Conservation (phyloP, 2,797 vertebrate genomes). For the Furcifer pardalis region DNA sequence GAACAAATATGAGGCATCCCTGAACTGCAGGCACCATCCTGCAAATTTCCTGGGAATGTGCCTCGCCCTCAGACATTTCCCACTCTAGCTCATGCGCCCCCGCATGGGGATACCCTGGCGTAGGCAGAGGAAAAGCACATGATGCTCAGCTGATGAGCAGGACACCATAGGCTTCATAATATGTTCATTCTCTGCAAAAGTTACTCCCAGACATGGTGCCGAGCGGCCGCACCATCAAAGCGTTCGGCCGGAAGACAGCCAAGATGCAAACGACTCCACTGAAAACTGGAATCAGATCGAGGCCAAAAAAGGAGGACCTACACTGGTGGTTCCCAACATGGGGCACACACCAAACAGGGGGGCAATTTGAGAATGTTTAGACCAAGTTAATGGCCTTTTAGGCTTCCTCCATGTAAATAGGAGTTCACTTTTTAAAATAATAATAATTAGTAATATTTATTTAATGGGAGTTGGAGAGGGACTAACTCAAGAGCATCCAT, state of each 20-base stretch:
- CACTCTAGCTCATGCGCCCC: background rate
- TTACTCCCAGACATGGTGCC: background rate
- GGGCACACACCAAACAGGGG: too few relatives aligned
- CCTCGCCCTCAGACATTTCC: accelerated
- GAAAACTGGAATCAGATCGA: background rate
- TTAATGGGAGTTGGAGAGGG: too few relatives aligned
- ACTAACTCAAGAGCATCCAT: background rate
- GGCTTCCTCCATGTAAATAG: too few relatives aligned
- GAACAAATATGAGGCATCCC: conserved; percentile 55
- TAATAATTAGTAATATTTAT: too few relatives aligned
- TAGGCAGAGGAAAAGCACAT: conserved; percentile 35
- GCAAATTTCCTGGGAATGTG: background rate
- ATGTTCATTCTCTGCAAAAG: conserved; percentile 53
- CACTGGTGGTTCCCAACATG: too few relatives aligned
- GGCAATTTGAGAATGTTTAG: too few relatives aligned
- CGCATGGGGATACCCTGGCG: background rate
- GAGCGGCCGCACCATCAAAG: background rate
- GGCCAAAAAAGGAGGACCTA: background rate
- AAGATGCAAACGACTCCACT: background rate
- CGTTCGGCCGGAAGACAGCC: accelerated
- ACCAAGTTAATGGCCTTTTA: too few relatives aligned
- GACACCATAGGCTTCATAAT: conserved; percentile 56
- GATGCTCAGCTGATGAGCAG: conserved; percentile 80
- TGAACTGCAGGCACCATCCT: background rate
- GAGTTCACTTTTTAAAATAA: too few relatives aligned